Base-by-base conservation (phyloP, 2,797 vertebrate species). In the Hylomyscus alleni region DNA sequence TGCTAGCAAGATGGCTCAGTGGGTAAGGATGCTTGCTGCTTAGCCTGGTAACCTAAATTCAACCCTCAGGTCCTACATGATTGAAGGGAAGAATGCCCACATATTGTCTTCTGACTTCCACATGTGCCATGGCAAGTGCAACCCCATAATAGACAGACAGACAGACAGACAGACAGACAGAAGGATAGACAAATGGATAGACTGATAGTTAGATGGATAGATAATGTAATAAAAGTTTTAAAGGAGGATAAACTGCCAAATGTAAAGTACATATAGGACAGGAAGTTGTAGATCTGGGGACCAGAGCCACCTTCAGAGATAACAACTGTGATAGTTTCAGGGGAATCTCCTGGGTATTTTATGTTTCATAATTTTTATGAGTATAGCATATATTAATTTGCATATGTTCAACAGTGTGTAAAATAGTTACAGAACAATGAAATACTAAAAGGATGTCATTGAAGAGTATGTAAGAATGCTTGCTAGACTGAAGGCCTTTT, bases 191-290 rank as follows among this genome's bases (percentile, higher is more conserved):
- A 65, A 29, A 31, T 29, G 9, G 58, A 60, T 24, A 60, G 58
- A 60, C 24, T 3, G 58, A n/a, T 19, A n/a, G 44, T 44, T 44
- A 11, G 58, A 56, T 62, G 24, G 60, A n/a, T 19, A n/a, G 6
- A 56, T 37, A n/a, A 54, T 52, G 52, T n/a, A 26, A 83, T 60
- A 83, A 40, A 82, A 62, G 77, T 73, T 91, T 60, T 50, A 92
- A 73, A 58, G 52, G 50, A 81, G 19, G 15, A 37, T 73, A 58
- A 75, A 6, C 22, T n/a, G 6, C 31, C 3, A 24, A 34, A 34
- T 7, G 26, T 67, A 17, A 19, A 6, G 2, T 20, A 1, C 47
- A 3, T 5, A 4, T 6, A 1, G 50, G 19, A 26, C 29, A 47
- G 31, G 37, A 75, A 56, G 44, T 40, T 13, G 22, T 44, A 52